Evolutionary conservation across 2,888 invertebrate species (phyloP).

Genomic region (Meganola albula): DNA sequence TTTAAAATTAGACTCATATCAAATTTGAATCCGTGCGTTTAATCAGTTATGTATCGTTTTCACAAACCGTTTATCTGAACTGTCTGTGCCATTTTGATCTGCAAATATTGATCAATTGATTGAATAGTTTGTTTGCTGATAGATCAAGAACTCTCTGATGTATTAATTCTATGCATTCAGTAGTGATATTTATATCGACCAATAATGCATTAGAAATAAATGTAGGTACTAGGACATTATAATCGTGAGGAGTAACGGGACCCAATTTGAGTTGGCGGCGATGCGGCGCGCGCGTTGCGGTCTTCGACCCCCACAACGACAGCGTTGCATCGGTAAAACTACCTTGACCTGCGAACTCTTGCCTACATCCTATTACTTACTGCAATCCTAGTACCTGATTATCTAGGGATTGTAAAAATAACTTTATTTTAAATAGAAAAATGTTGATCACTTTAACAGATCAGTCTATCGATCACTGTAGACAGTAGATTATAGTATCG

Average conservation of each 20-base stretch:
- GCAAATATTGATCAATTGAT: slow-evolving; percentile 25
- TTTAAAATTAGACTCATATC: too few relatives aligned
- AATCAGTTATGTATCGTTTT: too few relatives aligned
- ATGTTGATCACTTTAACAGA: slow-evolving; percentile 36
- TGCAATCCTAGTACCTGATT: slow-evolving; percentile 48
- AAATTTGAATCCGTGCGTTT: slow-evolving; percentile 13
- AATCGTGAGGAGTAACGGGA: slow-evolving; percentile 54
- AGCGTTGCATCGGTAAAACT: slow-evolving; percentile 41
- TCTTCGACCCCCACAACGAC: slow-evolving; percentile 51
- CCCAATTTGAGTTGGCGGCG: slow-evolving; percentile 49
- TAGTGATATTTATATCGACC: too few relatives aligned
- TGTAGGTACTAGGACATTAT: slow-evolving; percentile 38
- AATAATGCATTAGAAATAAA: slow-evolving; percentile 11
- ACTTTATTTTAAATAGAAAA: slow-evolving; percentile 12
- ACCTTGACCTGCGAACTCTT: slow-evolving; percentile 63
- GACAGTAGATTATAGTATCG: too few relatives aligned
- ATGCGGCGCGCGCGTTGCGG: slow-evolving; percentile 36
- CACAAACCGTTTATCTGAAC: too few relatives aligned
- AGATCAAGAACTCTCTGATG: slow-evolving; percentile 13
- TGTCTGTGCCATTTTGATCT: slow-evolving; percentile 23
- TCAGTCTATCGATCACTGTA: too few relatives aligned
- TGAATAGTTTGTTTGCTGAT: slow-evolving; percentile 18
- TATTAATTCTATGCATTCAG: too few relatives aligned
- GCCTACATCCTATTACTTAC: slow-evolving; percentile 47
- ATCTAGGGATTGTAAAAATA: slow-evolving; percentile 19